A percentile compares a stretch with the other conserved stretches of the same genome.
These are phyloP conservation scores for Epinephelus awoara DNA, from an alignment of 2,797 vertebrate genomes.

Conservation along the genomic window DNA sequence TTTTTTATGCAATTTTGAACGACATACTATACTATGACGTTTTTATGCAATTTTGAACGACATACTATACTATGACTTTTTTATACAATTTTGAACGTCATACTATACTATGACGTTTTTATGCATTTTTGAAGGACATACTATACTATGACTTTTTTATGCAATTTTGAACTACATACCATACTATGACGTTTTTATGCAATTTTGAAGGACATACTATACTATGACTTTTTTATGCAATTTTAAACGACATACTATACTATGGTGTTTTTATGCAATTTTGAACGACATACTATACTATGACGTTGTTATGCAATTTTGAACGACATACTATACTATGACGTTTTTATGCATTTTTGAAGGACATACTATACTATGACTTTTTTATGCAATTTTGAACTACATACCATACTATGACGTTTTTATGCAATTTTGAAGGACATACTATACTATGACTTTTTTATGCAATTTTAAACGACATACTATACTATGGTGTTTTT, in stretches of 20 bases:
- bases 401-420: no score
- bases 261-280: no score
- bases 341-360: no score
- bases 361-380: background rate
- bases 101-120: no score
- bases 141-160: background rate
- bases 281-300: background rate
- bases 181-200: no score
- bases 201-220: background rate
- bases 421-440: background rate
- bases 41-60: background rate
- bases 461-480: no score
- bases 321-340: no score
- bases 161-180: no score
- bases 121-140: background rate
- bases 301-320: background rate
- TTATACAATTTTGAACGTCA: no score
- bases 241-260: no score
- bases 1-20: background rate
- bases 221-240: background rate
- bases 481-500: no score
- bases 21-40: no score
- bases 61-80: background rate
- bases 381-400: background rate
- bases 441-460: background rate